Conservation (phyloP, 2,113 vertebrate species). For the Tympanuchus pallidicinctus region DNA sequence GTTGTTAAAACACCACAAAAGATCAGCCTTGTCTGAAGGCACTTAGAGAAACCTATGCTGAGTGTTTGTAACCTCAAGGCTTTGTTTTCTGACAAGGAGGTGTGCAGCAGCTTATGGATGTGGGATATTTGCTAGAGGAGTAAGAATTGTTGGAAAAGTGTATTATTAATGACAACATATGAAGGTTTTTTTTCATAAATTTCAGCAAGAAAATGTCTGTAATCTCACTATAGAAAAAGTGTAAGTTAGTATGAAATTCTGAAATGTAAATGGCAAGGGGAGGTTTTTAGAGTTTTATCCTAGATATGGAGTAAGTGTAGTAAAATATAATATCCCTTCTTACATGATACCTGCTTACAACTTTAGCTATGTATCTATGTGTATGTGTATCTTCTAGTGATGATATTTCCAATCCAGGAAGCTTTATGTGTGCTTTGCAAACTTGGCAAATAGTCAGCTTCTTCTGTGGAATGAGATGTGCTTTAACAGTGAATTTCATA, state of each 20-base stretch:
- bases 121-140: neutral
- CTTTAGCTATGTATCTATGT: neutral
- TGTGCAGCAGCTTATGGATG: neutral
- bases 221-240: neutral
- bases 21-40: neutral
- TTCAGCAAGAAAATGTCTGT: neutral
- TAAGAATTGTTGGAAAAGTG: neutral
- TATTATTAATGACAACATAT: neutral
- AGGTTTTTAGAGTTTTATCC: neutral
- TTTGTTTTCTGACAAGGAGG: neutral
- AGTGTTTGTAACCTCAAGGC: neutral
- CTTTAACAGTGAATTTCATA: neutral
- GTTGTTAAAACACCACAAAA: neutral
- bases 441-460: neutral
- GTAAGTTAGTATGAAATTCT: neutral
- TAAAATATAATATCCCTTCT: neutral
- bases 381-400: neutral
- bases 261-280: neutral
- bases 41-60: neutral
- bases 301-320: neutral
- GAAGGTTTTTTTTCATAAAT: neutral
- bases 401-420: neutral
- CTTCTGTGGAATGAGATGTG: neutral
- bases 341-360: neutral
- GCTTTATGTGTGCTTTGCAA: neutral